These are phyloP conservation scores for Sericinus montela DNA, from an alignment of 2,888 invertebrate genomes.

Conservation along the genomic window DNA sequence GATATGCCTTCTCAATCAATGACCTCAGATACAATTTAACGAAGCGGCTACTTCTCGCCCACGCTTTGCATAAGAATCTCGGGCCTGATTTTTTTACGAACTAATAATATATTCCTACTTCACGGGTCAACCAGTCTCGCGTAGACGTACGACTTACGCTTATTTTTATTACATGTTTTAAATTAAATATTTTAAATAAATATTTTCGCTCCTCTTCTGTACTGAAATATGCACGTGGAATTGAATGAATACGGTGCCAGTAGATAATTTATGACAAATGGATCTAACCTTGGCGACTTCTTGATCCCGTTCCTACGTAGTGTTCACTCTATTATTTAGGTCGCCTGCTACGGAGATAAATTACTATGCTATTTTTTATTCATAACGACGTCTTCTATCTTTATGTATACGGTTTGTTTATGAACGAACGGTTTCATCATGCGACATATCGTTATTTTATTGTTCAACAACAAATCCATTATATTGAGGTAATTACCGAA, in stretches of 20 bases:
- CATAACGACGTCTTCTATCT: neutral
- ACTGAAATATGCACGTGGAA: constrained; percentile 16
- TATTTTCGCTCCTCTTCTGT: constrained; percentile 1
- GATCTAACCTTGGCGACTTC: constrained; percentile 72
- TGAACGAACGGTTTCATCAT: too few relatives aligned
- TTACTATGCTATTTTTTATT: constrained; percentile 26
- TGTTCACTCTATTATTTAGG: constrained; percentile 57
- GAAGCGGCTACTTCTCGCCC: constrained; percentile 61
- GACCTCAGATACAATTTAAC: constrained; percentile 61
- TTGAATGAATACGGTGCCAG: constrained; percentile 33
- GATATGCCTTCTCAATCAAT: constrained; percentile 59
- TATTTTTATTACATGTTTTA: constrained; percentile 26
- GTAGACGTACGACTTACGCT: constrained; percentile 30
- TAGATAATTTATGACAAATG: constrained; percentile 66
- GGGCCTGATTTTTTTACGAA: constrained; percentile 46
- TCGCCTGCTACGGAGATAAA: constrained; percentile 37
- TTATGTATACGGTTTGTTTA: too few relatives aligned
- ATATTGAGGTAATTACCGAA: too few relatives aligned
- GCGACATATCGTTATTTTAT: too few relatives aligned
- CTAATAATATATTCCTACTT: constrained; percentile 39
- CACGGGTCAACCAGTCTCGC: constrained; percentile 37
- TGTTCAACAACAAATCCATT: too few relatives aligned
- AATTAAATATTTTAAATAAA: constrained; percentile 20
- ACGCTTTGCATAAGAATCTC: constrained; percentile 49
- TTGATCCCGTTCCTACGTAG: constrained; percentile 68